Conservation (phyloP, 2,888 invertebrate species). For the Pristionchus mayeri region DNA sequence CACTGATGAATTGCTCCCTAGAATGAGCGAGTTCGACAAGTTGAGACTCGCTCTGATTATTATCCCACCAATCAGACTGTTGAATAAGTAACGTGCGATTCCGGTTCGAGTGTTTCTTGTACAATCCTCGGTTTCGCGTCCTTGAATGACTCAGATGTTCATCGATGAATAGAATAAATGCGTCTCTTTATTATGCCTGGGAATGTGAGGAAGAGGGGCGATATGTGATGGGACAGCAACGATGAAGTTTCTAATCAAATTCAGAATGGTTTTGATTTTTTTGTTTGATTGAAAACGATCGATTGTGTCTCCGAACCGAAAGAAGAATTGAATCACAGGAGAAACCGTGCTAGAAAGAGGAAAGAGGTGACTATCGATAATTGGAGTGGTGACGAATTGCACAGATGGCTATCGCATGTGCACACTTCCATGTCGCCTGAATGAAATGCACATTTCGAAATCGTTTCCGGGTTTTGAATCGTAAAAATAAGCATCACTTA, state of each 20-base stretch:
- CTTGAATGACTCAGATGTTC: background rate
- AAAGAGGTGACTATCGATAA: conserved; percentile 9
- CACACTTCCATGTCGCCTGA: conserved; percentile 74
- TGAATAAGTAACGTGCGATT: conserved; percentile 15
- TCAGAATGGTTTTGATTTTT: no score
- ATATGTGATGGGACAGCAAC: conserved; percentile 32
- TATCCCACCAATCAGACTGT: conserved; percentile 1
- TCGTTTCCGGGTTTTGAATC: background rate
- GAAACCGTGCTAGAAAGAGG: conserved; percentile 4
- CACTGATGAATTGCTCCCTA: conserved; percentile 36
- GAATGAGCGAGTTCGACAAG: background rate
- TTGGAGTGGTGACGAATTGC: conserved; percentile 58
- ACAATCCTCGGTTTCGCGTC: conserved; percentile 8
- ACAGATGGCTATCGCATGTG: conserved; percentile 74
- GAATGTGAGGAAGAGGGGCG: background rate
- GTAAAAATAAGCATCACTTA: conserved; percentile 21
- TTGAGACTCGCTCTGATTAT: background rate
- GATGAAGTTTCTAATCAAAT: no score
- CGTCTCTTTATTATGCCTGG: conserved; percentile 1
- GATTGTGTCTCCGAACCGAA: no score
- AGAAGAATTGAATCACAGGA: background rate
- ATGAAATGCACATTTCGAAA: background rate
- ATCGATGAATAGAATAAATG: conserved; percentile 21
- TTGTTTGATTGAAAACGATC: no score
- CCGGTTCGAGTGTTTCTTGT: conserved; percentile 15